These are phyloP conservation scores for Cichlasoma orientale DNA, from an alignment of 2,797 vertebrate genomes.

Conservation along the genomic window DNA sequence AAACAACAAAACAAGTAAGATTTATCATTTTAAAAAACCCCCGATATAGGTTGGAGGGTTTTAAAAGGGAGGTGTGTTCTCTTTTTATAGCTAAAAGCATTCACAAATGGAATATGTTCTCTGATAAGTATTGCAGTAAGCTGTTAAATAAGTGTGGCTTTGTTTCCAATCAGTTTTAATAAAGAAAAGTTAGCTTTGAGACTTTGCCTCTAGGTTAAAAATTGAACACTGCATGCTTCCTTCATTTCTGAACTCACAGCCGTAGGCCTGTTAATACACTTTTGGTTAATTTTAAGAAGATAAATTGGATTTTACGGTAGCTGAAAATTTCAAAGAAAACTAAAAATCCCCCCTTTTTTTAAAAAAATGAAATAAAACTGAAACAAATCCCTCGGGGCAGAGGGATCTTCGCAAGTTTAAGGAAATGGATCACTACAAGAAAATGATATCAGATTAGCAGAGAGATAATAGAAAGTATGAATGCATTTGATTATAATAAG, in stretches of 20 bases:
- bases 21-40: background rate
- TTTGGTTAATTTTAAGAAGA: conserved; percentile 4
- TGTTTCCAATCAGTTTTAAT: background rate
- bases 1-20: background rate
- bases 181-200: background rate
- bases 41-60: background rate
- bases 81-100: background rate
- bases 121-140: background rate
- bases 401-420: background rate
- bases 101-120: too few species aligned
- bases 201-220: background rate
- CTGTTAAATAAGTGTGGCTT: background rate
- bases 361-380: conserved; percentile 3
- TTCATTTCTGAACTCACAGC: background rate
- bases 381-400: conserved; percentile 4
- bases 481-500: background rate
- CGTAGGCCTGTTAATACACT: background rate
- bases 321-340: background rate
- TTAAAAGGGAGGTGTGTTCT: background rate
- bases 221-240: background rate
- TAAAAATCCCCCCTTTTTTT: background rate
- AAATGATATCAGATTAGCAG: background rate
- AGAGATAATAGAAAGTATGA: background rate
- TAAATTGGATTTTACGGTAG: background rate
- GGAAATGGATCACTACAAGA: background rate